These are phyloP conservation scores for Lycodopsis pacificus DNA, from an alignment of 2,797 vertebrate species.

Conservation along the genomic window DNA sequence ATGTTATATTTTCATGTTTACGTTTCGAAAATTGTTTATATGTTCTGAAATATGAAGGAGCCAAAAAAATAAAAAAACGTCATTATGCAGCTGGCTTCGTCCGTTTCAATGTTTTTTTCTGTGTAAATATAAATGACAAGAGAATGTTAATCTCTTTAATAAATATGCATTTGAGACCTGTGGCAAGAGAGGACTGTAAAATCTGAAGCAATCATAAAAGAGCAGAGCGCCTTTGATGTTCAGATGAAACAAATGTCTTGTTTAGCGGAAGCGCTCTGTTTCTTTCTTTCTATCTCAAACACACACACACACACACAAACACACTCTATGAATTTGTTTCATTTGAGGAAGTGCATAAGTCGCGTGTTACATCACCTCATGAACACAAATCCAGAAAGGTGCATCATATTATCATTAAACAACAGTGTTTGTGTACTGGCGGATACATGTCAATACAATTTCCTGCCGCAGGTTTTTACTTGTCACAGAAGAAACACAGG, in stretches of 20 bases:
- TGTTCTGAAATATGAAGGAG: background rate
- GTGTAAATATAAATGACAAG: constrained; percentile 52
- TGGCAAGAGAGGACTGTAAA: constrained; percentile 51
- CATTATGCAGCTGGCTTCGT: background rate
- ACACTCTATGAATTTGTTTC: constrained; percentile 24
- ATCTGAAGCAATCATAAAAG: constrained; percentile 68
- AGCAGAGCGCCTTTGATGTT: constrained; percentile 69
- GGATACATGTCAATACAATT: constrained; percentile 4
- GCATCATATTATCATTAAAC: background rate
- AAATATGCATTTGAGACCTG: constrained; percentile 48
- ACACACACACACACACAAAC: background rate
- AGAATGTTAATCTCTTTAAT: constrained; percentile 44
- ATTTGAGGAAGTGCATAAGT: constrained; percentile 41
- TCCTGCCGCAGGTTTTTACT: background rate
- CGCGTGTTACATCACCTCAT: constrained; percentile 4
- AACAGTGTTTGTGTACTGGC: background rate
- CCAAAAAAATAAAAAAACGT: background rate
- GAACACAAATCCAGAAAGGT: background rate
- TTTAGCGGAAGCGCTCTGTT: constrained; percentile 43
- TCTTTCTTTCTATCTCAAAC: constrained; percentile 18
- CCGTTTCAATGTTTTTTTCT: constrained; percentile 20
- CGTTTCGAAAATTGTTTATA: background rate
- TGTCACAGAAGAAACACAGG: no score
- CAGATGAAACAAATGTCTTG: constrained; percentile 74
- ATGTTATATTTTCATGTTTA: background rate